A percentile compares a stretch with the other conserved stretches of the same genome.
phyloP scores from a whole-genome alignment of 2,797 vertebrate species.

The Glyptemys insculpta region DNA sequence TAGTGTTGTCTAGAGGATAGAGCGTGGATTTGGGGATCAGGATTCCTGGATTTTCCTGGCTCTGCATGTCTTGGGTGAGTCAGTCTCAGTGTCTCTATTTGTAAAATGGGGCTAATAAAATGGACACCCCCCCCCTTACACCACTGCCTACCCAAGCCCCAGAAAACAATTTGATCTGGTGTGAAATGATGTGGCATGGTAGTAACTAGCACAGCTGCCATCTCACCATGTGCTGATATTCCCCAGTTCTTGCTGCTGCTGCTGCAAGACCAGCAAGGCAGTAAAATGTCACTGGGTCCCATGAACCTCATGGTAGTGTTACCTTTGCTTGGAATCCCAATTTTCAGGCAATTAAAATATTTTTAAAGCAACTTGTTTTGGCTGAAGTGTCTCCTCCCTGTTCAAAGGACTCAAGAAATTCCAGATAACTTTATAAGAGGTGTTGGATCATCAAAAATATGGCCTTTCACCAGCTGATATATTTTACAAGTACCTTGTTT shows the following conservation, averaged over 20 bases:
- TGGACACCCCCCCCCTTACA: background rate
- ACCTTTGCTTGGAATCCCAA: background rate
- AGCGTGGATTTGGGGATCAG: background rate
- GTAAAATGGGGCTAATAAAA: constrained; percentile 40
- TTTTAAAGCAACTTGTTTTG: background rate
- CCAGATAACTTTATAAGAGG: background rate
- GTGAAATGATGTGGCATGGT: background rate
- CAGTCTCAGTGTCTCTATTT: constrained; percentile 24
- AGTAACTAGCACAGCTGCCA: constrained; percentile 49
- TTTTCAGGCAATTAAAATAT: constrained; percentile 13
- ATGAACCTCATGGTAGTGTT: background rate
- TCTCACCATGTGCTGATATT: background rate
- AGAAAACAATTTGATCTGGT: background rate
- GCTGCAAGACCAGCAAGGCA: constrained; percentile 39
- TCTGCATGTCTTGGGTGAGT: constrained; percentile 25
- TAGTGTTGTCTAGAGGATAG: background rate
- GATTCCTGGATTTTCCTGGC: background rate
- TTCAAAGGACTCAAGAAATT: background rate
- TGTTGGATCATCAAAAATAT: background rate
- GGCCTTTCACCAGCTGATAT: background rate
- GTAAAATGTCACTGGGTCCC: background rate
- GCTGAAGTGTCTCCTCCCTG: background rate
- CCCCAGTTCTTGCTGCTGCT: constrained; percentile 45
- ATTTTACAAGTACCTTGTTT: background rate
- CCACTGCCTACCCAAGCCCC: background rate